Percentiles rank a stretch among this genome's conserved stretches.
Evolutionary conservation across 2,113 vertebrate species (phyloP).

Genomic region (Herpetotheres cachinnans): DNA sequence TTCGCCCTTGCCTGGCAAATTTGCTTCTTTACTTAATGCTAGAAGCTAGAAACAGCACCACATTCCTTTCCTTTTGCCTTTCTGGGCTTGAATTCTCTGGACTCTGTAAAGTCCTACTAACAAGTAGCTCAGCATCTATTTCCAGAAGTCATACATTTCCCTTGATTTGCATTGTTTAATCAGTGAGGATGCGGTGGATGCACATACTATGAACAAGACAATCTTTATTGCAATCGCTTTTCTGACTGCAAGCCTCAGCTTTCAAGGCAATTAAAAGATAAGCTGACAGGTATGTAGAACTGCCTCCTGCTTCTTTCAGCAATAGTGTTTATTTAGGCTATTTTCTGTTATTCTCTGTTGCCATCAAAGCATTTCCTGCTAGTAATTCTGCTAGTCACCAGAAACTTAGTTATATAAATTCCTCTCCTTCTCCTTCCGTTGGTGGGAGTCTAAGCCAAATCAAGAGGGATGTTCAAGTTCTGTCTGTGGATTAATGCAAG

Average conservation of each 20-base stretch:
- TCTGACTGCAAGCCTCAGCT: background rate
- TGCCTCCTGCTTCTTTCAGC: background rate
- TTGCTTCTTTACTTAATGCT: background rate
- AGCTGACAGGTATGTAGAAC: background rate
- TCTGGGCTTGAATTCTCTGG: background rate
- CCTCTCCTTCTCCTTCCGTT: background rate
- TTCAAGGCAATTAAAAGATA: slow-evolving; percentile 7
- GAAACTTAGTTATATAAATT: background rate
- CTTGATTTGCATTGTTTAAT: background rate
- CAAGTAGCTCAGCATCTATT: background rate
- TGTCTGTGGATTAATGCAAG: background rate
- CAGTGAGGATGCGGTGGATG: background rate
- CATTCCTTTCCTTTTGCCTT: background rate
- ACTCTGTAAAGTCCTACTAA: background rate
- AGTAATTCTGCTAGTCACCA: background rate
- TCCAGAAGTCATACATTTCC: background rate
- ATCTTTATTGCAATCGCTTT: background rate
- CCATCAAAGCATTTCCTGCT: background rate
- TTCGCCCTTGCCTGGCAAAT: background rate
- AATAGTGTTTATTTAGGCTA: background rate
- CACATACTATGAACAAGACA: background rate
- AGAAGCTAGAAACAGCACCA: background rate
- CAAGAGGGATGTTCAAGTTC: background rate
- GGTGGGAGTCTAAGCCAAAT: background rate
- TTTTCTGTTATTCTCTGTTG: background rate